phyloP scores from a whole-genome alignment of 2,888 invertebrate genomes.

The Agonum fuliginosum region DNA sequence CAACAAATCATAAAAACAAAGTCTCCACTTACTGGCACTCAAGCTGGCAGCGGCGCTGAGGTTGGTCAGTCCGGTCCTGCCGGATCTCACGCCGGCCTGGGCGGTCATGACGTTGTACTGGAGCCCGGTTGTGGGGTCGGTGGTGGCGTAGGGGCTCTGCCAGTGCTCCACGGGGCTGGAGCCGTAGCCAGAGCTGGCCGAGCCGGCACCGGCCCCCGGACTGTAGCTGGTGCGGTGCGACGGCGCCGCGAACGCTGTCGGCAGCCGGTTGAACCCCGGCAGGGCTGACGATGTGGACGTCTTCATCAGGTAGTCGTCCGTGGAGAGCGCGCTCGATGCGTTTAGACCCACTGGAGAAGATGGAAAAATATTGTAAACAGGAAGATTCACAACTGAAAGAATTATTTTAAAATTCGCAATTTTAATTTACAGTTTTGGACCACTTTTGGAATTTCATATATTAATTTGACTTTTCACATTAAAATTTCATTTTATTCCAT shows the following conservation, averaged over 20 bases:
- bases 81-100: neutral
- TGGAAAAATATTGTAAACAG: neutral
- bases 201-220: neutral
- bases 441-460: no score
- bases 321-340: slow-evolving; percentile 13
- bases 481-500: no score
- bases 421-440: no score
- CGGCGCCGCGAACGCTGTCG: slow-evolving; percentile 63
- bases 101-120: slow-evolving; percentile 47
- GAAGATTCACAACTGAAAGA: neutral
- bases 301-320: slow-evolving; percentile 54
- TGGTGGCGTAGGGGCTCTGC: slow-evolving; percentile 40
- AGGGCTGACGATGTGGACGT: slow-evolving; percentile 63
- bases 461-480: no score
- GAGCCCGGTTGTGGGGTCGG: slow-evolving; percentile 17
- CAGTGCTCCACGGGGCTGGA: slow-evolving; percentile 39
- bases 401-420: slow-evolving; percentile 32
- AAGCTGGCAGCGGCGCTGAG: slow-evolving; percentile 82
- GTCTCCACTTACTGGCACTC: slow-evolving; percentile 83
- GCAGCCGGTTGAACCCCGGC: slow-evolving; percentile 69
- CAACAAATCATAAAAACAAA: neutral
- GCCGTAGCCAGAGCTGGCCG: slow-evolving; percentile 40
- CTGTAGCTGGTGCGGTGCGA: slow-evolving; percentile 52
- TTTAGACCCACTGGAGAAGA: slow-evolving; percentile 41
- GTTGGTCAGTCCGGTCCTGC: slow-evolving; percentile 7